Base-by-base conservation (phyloP, 2,888 invertebrate genomes). In the Clusia tigrina region DNA sequence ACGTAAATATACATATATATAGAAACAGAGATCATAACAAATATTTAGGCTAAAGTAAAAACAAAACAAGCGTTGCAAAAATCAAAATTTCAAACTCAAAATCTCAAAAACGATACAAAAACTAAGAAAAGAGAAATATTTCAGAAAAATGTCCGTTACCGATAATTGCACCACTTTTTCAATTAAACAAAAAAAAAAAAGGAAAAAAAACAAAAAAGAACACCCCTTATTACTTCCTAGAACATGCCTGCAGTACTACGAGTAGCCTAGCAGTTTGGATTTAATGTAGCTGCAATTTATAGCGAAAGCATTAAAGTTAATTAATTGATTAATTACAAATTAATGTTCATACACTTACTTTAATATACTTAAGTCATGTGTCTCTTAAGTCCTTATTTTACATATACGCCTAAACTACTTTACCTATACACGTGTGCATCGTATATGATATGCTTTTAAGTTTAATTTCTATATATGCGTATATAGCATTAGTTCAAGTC, bases 371-470 rank as follows among this genome's bases (percentile, higher is more conserved):
- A 3, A n/a, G 10, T 15, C 3, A 42, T 10, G n/a, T 15, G 42
- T 42, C n/a, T 42, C n/a, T 15, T 42, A n/a, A 42, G 10, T 42
- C n/a, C n/a, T n/a, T 32, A 32, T 42, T 42, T 42, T 42, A n/a
- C n/a, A n/a, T n/a, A n/a, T 42, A 42, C 42, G 42, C 42, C 32
- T 42, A 42, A 42, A 42, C 32, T 9, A 32, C n/a, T 42, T 10
- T n/a, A 42, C n/a, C n/a, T 42, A 17, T 42, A 42, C 42, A n/a
- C n/a, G n/a, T n/a, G n/a, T n/a, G n/a, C n/a, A n/a, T n/a, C n/a
- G n/a, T n/a, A n/a, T n/a, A n/a, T n/a, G 6, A n/a, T 42, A n/a
- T 42, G n/a, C 42, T 42, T 42, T 42, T 42, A 42, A 42, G 9
- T 42, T 42, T 42, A 42, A 17, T 42, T 42, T 3, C 10, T n/a